Evolutionary conservation across 2,888 invertebrate genomes (phyloP).

Genomic region (Dromius quadrimaculatus): DNA sequence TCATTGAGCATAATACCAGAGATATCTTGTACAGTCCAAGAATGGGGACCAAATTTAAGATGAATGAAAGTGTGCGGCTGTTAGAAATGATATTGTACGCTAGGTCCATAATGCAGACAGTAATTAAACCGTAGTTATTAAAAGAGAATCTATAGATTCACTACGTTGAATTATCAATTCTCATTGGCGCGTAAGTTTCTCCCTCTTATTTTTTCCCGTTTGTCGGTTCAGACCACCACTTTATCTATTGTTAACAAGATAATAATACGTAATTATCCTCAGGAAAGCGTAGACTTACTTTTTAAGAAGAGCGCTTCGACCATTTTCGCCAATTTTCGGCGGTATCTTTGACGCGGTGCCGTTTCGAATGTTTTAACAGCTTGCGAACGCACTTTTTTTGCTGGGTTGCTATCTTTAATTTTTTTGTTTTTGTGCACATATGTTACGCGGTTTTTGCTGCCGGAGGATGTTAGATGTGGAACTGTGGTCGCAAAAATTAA

Average conservation of each 20-base stretch:
- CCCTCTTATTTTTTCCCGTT: background rate
- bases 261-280: background rate
- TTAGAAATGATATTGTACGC: too few species aligned
- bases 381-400: constrained; percentile 45
- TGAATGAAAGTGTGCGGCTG: too few species aligned
- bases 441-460: constrained; percentile 29
- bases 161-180: too few species aligned
- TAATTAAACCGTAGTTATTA: too few species aligned
- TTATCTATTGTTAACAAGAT: background rate
- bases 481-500: constrained; percentile 8
- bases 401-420: constrained; percentile 14
- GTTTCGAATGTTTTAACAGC: constrained; percentile 46
- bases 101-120: too few species aligned
- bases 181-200: background rate
- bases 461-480: constrained; percentile 19
- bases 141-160: too few species aligned
- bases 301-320: too few species aligned
- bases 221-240: too few species aligned
- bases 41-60: too few species aligned
- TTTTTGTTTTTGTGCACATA: constrained; percentile 35
- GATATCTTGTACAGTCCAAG: too few species aligned
- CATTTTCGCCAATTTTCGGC: background rate
- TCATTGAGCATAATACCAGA: too few species aligned
- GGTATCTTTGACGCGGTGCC: too few species aligned
- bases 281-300: background rate